A percentile compares a stretch with the other conserved stretches of the same genome.
Evolutionary conservation across 1,140 invertebrate genomes (phyloP).

Genomic region (Octopus sinensis): DNA sequence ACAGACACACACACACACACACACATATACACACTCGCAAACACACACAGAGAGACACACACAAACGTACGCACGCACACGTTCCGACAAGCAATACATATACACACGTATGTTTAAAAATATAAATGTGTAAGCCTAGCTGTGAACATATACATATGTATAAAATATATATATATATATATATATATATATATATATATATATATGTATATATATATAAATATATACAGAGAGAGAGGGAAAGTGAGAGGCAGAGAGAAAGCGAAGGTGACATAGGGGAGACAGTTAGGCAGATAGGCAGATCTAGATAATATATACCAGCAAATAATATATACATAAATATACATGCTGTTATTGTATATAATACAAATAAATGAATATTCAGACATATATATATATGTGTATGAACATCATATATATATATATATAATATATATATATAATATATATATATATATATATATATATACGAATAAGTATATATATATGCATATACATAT

Average conservation of each 20-base stretch:
- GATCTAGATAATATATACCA: not conserved
- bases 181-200: not conserved
- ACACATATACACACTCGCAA: not conserved
- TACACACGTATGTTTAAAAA: not conserved
- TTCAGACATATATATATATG: not conserved
- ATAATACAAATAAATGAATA: not conserved
- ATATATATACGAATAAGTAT: not conserved
- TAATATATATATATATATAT: not conserved
- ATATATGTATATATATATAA: not conserved
- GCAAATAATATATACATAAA: not conserved
- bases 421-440: not conserved
- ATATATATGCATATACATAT: not conserved
- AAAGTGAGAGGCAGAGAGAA: not conserved
- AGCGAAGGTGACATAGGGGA: not conserved
- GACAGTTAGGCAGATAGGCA: not conserved
- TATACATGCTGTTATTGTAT: not conserved
- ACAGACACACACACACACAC: not conserved
- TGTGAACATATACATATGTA: not conserved
- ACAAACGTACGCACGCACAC: not conserved
- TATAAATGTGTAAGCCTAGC: not conserved
- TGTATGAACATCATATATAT: not conserved
- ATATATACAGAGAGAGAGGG: not conserved
- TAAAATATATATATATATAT: not conserved
- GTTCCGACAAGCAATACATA: not conserved
- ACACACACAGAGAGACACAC: not conserved